Base-by-base conservation (phyloP, 1,140 invertebrate genomes). In the Thereuonema tuberculata region DNA sequence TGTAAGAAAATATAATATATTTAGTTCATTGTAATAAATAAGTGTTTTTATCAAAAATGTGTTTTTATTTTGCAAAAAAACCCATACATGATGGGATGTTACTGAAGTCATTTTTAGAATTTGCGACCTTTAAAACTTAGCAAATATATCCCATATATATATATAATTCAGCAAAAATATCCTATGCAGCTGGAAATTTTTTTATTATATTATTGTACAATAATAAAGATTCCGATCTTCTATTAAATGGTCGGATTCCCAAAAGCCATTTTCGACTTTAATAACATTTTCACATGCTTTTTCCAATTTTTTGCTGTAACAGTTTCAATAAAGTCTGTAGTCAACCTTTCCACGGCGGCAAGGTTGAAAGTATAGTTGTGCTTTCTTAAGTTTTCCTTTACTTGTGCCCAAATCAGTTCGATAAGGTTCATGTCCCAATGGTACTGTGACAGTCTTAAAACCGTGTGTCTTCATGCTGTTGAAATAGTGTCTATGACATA, bases 401-500 rank as follows among this genome's bases (percentile, higher is more conserved):
- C n/a, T n/a, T n/a, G n/a, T n/a, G n/a, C n/a, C n/a, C n/a, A n/a
- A n/a, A n/a, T n/a, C n/a, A n/a, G n/a, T 52, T 25, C 63, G n/a
- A 64, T 64, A n/a, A 53, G 55, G 28, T 65, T 65, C 14, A 48
- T 29, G 25, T 64, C 37, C 50, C 63, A 66, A 27, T 64, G 63
- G 59, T 63, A 64, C 21, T 25, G 54, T 14, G 54, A 25, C 23
- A 56, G 27, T 25, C 54, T 26, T 43, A 56, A 43, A 43, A 56
- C 29, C 26, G 21, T 29, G 27, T 56, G 54, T n/a, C 54, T 25
- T 29, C 14, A 12, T 29, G 15, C 24, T 12, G n/a, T 37, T 9
- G 54, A 9, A 27, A 56, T 56, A 37, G 21, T 23, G 23, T 56
- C 54, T 20, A 56, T 29, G 12, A 14, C 23, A 43, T 37, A 56